Conservation (phyloP, 2,797 vertebrate species). For the Leptoclinus maculatus region DNA sequence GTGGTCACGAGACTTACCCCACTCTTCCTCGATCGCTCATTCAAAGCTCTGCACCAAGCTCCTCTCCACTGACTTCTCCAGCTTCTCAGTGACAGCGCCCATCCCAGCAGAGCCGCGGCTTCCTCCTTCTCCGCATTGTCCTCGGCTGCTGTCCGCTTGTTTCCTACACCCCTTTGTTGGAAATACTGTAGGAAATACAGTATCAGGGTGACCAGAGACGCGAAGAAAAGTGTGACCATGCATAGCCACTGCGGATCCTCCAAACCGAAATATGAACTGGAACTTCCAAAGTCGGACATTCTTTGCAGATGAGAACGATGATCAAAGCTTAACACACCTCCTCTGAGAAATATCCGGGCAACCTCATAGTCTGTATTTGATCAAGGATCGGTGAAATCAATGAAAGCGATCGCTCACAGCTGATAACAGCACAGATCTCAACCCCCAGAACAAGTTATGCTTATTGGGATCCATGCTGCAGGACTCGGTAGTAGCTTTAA, state of each 20-base stretch:
- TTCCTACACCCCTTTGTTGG: slow-evolving; percentile 63
- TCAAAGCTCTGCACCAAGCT: slow-evolving; percentile 90
- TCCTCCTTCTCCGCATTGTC: slow-evolving; percentile 79
- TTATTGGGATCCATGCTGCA: slow-evolving; percentile 45
- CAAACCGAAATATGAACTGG: slow-evolving; percentile 70
- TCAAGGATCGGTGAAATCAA: slow-evolving; percentile 19
- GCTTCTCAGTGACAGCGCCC: slow-evolving; percentile 90
- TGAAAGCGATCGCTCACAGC: slow-evolving; percentile 18
- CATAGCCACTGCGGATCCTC: slow-evolving; percentile 88
- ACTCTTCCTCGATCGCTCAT: slow-evolving; percentile 79
- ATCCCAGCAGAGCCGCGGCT: slow-evolving; percentile 86
- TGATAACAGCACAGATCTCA: slow-evolving; percentile 24
- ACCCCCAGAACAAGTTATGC: slow-evolving; percentile 30
- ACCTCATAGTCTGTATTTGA: slow-evolving; percentile 39
- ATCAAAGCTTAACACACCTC: slow-evolving; percentile 53
- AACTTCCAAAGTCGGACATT: slow-evolving; percentile 82
- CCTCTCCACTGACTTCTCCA: slow-evolving; percentile 91
- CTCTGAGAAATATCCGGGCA: slow-evolving; percentile 37
- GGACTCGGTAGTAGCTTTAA: slow-evolving; percentile 3
- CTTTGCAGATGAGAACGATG: slow-evolving; percentile 50
- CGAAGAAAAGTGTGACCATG: slow-evolving; percentile 90
- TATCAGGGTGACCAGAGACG: slow-evolving; percentile 87
- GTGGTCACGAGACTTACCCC: slow-evolving; percentile 84
- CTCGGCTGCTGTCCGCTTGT: slow-evolving; percentile 30
- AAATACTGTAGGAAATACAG: slow-evolving; percentile 91